Evolutionary conservation across 2,888 invertebrate genomes (phyloP), one percentile per base, ranked within the genome.

Genomic region (Mimumesa dahlbomi): DNA sequence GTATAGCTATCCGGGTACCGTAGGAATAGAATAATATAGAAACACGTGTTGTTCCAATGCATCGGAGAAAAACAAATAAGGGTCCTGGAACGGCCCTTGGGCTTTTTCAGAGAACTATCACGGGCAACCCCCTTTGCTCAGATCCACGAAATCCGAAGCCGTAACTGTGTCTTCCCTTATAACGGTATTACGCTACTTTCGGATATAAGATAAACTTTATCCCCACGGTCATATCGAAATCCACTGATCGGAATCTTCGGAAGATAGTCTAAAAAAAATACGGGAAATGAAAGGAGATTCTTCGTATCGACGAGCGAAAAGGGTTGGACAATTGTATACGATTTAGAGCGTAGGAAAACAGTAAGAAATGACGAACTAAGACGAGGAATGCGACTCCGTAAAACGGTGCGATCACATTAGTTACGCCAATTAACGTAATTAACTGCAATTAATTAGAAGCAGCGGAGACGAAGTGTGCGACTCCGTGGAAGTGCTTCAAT

Each of bases 391-490:
- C 40, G 36, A 16, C 53, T 18, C 22, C 6, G 43, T 49, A 16
- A 16, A 45, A 58, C 46, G 42, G 70, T 58, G 71, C 71, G 73
- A 82, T 84, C 68, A 73, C 72, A 77, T 84, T 82, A 76, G 79
- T 77, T 62, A 67, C 53, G 75, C 70, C 78, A 83, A 85, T 85
- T 85, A 82, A 78, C 77, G 81, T 79, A 84, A 85, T 85, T 84
- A 84, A 81, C 76, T 68, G 73, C 69, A 79, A 85, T 84, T 83
- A 84, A 85, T 85, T 84, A 85, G 78, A 75, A 77, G 64, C 63
- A 52, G 46, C 29, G 29, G 34, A 53, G 34, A 11, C 38, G 1
- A 6, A 21, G 36, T 1, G 18, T 3, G 22, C 34, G 36, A 16
- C 6, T 38, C 31, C 21, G 21, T 63, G 18, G 40, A 38, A 46